phyloP scores from a whole-genome alignment of 2,888 invertebrate species.

The Pachydiplax longipennis region DNA sequence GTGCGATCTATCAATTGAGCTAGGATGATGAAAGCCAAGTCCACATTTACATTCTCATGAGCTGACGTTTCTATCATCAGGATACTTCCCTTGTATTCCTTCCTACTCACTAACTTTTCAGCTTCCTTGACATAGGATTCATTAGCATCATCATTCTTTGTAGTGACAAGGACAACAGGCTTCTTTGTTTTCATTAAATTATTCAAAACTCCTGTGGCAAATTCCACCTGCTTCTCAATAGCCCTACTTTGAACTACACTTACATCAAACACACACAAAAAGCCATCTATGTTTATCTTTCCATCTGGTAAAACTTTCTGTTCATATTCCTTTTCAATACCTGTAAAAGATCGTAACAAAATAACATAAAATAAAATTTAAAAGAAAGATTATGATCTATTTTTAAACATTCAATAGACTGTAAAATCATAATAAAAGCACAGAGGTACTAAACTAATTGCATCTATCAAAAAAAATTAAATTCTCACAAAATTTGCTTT shows the following conservation, averaged over 20 bases:
- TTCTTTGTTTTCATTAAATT: constrained; percentile 92
- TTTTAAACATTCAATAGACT: not conserved
- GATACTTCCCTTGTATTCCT: constrained; percentile 90
- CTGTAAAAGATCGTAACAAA: constrained; percentile 55
- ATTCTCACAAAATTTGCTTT: not conserved
- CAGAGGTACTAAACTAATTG: constrained; percentile 34
- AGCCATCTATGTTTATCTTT: constrained; percentile 91
- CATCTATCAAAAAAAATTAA: not conserved
- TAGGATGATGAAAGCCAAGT: constrained; percentile 86
- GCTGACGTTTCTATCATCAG: constrained; percentile 93
- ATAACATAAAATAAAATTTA: not conserved
- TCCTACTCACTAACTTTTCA: constrained; percentile 84
- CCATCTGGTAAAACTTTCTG: constrained; percentile 93
- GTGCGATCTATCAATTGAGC: constrained; percentile 93
- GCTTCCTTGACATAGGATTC: constrained; percentile 88
- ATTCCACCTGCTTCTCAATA: constrained; percentile 90
- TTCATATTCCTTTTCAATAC: constrained; percentile 96
- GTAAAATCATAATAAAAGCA: not conserved
- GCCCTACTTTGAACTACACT: constrained; percentile 90
- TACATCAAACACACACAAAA: constrained; percentile 95
- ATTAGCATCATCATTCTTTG: constrained; percentile 93
- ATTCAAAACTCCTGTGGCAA: constrained; percentile 82
- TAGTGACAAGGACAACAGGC: constrained; percentile 92
- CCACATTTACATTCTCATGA: constrained; percentile 95
- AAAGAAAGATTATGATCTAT: not conserved